Base-by-base conservation (phyloP, 2,797 vertebrate species). In the Acomys russatus region DNA sequence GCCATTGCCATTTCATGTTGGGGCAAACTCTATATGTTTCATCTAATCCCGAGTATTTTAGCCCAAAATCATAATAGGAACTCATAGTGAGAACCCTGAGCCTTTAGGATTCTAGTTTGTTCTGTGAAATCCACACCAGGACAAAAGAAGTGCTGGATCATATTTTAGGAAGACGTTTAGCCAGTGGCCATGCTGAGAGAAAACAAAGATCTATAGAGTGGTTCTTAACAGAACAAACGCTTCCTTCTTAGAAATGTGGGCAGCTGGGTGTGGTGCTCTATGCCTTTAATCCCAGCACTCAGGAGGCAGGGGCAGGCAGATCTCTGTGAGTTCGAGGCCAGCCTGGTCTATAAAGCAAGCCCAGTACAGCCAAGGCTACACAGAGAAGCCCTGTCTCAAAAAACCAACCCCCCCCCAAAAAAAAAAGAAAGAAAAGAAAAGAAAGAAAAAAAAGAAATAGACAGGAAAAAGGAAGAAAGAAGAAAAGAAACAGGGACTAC, bases 91-190 rank as follows among this genome's bases (percentile, higher is more conserved):
- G 79, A 71, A 84, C 78, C 49, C 83, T n/a, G 74, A 51, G 70
- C 54, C 79, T 78, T 94, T 64, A 66, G n/a, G 61, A 95, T 90
- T 56, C 77, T 91, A 92, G 83, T 96, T 92, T 93, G 22, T 96
- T 95, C 35, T 87, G 9, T 93, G 17, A 91, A 77, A 78, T 92
- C 63, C 80, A 6, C 66, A 68, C 38, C 80, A 79, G 90, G 33
- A 83, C 66, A 68, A 23, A 68, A 30, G 6, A 76, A 93, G 89
- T 11, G 17, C 28, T 63, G 38, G 54, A 54, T 51, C 88, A 5
- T 83, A 86, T 88, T 94, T 86, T 51, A 76, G 49, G 82, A 92
- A 71, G 76, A 91, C 68, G 87, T 96, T 89, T 59, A 84, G 71
- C 63, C 74, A 93, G 80, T 78, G 51, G 44, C 51, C 85, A 56